A percentile compares a stretch with the other conserved stretches of the same genome.
phyloP scores from a whole-genome alignment of 2,888 invertebrate species.

The Epicampocera succincta region DNA sequence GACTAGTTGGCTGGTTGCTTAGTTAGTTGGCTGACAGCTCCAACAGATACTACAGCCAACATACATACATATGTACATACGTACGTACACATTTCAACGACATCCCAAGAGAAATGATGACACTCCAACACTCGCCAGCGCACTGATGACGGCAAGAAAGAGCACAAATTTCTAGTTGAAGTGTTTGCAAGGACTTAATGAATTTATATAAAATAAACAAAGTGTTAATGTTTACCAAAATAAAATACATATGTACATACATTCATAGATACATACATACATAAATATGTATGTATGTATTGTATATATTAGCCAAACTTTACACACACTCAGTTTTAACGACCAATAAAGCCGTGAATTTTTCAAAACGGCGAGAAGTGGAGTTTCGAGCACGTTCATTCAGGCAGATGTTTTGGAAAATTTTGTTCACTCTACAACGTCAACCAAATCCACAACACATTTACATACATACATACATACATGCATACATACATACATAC shows the following conservation, averaged over 20 bases:
- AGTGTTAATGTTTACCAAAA: slow-evolving; percentile 24
- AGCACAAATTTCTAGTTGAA: background rate
- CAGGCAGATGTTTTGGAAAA: slow-evolving; percentile 12
- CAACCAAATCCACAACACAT: slow-evolving; percentile 37
- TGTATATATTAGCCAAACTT: background rate
- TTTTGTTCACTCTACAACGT: slow-evolving; percentile 25
- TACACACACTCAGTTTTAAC: background rate
- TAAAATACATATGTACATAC: background rate
- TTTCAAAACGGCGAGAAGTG: background rate
- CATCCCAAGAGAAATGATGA: slow-evolving; percentile 42
- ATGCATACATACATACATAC: too few relatives aligned
- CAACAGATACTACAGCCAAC: background rate
- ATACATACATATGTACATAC: too few relatives aligned
- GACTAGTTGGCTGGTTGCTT: slow-evolving; percentile 26
- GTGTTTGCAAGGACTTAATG: slow-evolving; percentile 17
- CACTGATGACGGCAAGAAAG: background rate
- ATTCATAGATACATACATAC: background rate
- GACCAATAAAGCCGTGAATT: background rate
- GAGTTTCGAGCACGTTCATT: slow-evolving; percentile 8
- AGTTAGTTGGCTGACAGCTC: slow-evolving; percentile 14
- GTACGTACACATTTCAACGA: slow-evolving; percentile 40
- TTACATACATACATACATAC: too few relatives aligned
- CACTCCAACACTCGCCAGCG: background rate
- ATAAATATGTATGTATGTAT: background rate
- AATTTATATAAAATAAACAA: slow-evolving; percentile 13